Conservation (phyloP, 2,888 invertebrate species). For the Sarcophaga carnaria region DNA sequence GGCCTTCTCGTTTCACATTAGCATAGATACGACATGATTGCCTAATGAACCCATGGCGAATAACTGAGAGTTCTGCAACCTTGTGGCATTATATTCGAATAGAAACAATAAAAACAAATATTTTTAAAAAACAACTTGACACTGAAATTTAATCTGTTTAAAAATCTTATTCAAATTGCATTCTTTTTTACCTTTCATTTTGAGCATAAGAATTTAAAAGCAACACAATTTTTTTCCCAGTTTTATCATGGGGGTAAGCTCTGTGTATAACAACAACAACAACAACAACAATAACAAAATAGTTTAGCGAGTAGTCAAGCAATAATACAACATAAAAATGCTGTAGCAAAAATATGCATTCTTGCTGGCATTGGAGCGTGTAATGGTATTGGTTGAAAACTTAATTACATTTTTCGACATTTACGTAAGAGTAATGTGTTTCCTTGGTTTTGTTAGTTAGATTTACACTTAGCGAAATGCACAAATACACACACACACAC, state of each 20-base stretch:
- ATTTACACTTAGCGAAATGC: slow-evolving; percentile 60
- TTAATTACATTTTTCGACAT: slow-evolving; percentile 71
- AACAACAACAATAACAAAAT: background rate
- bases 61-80: no score
- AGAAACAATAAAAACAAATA: background rate
- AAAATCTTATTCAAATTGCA: background rate
- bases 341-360: slow-evolving; percentile 59
- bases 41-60: no score
- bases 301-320: background rate
- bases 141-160: background rate
- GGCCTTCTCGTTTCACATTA: no score
- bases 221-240: background rate
- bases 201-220: background rate
- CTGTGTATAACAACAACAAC: slow-evolving; percentile 14
- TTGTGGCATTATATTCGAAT: no score
- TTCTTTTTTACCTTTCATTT: background rate
- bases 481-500: slow-evolving; percentile 12
- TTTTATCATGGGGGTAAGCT: slow-evolving; percentile 2
- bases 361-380: slow-evolving; percentile 65
- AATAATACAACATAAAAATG: slow-evolving; percentile 24
- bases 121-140: background rate
- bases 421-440: slow-evolving; percentile 69
- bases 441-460: slow-evolving; percentile 69
- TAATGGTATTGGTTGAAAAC: slow-evolving; percentile 70
- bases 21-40: no score